Conservation (phyloP, 2,797 vertebrate species). For the Epinephelus coioides region DNA sequence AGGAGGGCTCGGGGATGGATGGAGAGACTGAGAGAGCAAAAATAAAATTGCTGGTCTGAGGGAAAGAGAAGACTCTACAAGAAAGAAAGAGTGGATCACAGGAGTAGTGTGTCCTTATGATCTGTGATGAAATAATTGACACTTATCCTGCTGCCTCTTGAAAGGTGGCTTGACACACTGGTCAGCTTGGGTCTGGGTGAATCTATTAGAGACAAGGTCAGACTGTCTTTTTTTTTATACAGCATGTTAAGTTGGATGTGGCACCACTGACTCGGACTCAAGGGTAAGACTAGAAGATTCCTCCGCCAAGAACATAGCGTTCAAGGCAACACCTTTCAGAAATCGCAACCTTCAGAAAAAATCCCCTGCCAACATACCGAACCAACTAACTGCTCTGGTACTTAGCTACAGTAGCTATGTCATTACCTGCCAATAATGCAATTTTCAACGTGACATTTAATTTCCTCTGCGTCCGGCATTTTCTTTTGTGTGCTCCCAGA, state of each 20-base stretch:
- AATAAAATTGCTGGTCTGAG: conserved; percentile 46
- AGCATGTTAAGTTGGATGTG: conserved; percentile 9
- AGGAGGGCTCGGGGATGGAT: conserved; percentile 5
- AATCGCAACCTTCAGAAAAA: conserved; percentile 43
- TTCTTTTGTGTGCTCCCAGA: conserved; percentile 24
- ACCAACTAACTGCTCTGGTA: conserved; percentile 6
- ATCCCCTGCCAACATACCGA: neutral
- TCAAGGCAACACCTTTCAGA: conserved; percentile 28
- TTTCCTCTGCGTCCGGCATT: conserved; percentile 35
- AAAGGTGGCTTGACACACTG: conserved; percentile 22
- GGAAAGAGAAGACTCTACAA: conserved; percentile 17
- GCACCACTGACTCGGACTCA: conserved; percentile 16
- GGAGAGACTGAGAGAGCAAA: conserved; percentile 36
- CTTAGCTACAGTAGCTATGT: conserved; percentile 38
- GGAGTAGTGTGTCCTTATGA: conserved; percentile 41
- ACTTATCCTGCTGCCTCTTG: conserved; percentile 21
- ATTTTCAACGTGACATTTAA: conserved; percentile 39
- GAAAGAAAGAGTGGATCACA: conserved; percentile 25
- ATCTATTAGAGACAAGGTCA: conserved; percentile 44
- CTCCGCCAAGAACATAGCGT: conserved; percentile 6
- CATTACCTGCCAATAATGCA: conserved; percentile 52
- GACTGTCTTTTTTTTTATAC: conserved; percentile 26
- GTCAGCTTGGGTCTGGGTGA: conserved; percentile 16
- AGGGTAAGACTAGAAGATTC: neutral
- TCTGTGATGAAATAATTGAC: conserved; percentile 55